Evolutionary conservation across 2,113 vertebrate genomes (phyloP), one percentile per base, ranked within the genome.

Genomic region (Cichladusa arquata): DNA sequence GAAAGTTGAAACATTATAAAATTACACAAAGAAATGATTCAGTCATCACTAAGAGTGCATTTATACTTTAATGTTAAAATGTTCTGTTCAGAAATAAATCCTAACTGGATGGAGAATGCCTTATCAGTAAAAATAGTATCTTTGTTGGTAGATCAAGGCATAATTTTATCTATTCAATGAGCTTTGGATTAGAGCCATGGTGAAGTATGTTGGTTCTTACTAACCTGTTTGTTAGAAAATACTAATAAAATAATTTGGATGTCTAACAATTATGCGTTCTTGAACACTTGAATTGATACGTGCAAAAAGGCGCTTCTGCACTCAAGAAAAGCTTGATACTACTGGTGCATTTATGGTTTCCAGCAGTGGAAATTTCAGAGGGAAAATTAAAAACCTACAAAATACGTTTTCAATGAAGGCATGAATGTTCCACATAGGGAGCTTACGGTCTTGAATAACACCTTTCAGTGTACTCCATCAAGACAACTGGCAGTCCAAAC

Each of bases 401-500:
- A 84, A 73, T 60, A 42, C 4, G 0, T 86, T 91, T 82, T 16
- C 28, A 65, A 56, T 2, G n/a, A 60, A 31, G 23, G 51, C 20
- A 53, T 70, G 44, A 66, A 77, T 89, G 29, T 73, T 92, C 81
- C 36, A 44, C 26, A 71, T 9, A 67, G 47, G 54, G 51, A 94
- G 17, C 40, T 81, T 23, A 61, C 42, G 67, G 31, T 86, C 50
- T 86, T 92, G 48, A 95, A 94, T 91, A 92, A 48, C 57, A 67
- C 48, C 64, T 90, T 6, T 79, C 60, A 90, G 51, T 71, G 40
- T 83, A 81, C 67, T 94, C 51, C 81, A 91, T 95, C 62, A 82
- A 86, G 67, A 92, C 74, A 92, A 96, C 77, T 86, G 74, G 19
- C 83, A 61, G 89, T 73, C 65, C 85, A 91, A 90, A 95, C 73